These are phyloP conservation scores for Pantelozetes paolii DNA, from an alignment of 2,888 invertebrate species.

Conservation along the genomic window DNA sequence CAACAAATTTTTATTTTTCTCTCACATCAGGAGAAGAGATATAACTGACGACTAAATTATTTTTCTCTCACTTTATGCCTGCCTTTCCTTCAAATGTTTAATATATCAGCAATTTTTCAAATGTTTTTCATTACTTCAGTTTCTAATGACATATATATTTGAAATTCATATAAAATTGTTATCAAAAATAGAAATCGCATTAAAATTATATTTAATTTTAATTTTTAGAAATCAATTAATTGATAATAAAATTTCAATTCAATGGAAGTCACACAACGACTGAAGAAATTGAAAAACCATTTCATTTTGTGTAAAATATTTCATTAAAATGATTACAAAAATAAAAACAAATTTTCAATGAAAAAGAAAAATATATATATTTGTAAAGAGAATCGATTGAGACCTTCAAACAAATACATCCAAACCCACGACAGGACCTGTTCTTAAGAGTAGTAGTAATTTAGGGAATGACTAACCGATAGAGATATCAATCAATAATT, in stretches of 20 bases:
- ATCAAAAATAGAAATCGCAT: not conserved
- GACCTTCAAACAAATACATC: not conserved
- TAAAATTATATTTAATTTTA: no score
- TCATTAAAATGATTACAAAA: not conserved
- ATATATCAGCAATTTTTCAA: not conserved
- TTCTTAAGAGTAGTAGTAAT: conserved; percentile 5
- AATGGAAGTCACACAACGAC: not conserved
- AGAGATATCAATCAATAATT: conserved; percentile 22
- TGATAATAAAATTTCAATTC: not conserved
- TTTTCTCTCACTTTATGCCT: not conserved
- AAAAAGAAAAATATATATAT: not conserved
- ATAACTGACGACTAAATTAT: not conserved
- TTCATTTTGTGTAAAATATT: not conserved
- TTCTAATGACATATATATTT: not conserved
- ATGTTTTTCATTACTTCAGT: not conserved
- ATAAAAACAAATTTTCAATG: not conserved
- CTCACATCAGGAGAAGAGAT: not conserved
- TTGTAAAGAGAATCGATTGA: not conserved
- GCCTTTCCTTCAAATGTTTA: no score
- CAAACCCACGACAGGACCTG: not conserved
- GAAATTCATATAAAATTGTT: not conserved
- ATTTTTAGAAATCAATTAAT: not conserved
- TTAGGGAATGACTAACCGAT: conserved; percentile 19
- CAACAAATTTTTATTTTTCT: not conserved
- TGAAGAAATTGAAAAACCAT: not conserved